Evolutionary conservation across 2,888 invertebrate genomes (phyloP), one percentile per base, ranked within the genome.

Genomic region (Dastarcus helophoroides): DNA sequence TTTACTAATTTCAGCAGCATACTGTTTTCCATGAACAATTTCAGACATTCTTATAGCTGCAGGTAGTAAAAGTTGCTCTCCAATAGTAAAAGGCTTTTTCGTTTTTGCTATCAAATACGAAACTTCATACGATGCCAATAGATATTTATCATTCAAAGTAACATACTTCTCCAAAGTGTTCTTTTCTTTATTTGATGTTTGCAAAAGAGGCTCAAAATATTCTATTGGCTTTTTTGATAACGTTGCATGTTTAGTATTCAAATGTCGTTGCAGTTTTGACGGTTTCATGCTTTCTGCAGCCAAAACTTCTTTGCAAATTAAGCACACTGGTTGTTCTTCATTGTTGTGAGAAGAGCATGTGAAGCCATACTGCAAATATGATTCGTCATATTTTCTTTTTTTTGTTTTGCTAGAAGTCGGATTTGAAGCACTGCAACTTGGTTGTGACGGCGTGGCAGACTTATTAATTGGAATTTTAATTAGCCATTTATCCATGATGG

Each of bases 261-360:
- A n/a, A n/a, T n/a, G n/a, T n/a, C n/a, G n/a, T n/a, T n/a, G n/a
- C n/a, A n/a, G n/a, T n/a, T n/a, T 39, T 17, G 37, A 27, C 35
- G 38, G 39, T 33, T 41, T 40, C 36, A 40, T 41, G 22, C 35
- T 31, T 29, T 38, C 33, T 26, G 32, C 33, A 17, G 41, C 31
- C 29, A 41, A 32, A 25, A 26, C 22, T 32, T 40, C 40, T 14
- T 33, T 31, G 30, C 40, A 41, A 28, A 38, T 36, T 22, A 41
- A 29, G 29, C 41, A 38, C 25, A 34, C 32, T 15, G 41, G 41
- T 30, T 30, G 21, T 30, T 36, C 34, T 26, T 38, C 34, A 19
- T 34, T 29, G 10, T 40, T 29, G n/a, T 21, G 6, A 30, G 12
- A 10, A 14, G 19, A 10, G 17, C 17, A 31, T 15, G 28, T 38